Evolutionary conservation across 2,113 vertebrate genomes (phyloP).

Genomic region (Tonatia bakeri): DNA sequence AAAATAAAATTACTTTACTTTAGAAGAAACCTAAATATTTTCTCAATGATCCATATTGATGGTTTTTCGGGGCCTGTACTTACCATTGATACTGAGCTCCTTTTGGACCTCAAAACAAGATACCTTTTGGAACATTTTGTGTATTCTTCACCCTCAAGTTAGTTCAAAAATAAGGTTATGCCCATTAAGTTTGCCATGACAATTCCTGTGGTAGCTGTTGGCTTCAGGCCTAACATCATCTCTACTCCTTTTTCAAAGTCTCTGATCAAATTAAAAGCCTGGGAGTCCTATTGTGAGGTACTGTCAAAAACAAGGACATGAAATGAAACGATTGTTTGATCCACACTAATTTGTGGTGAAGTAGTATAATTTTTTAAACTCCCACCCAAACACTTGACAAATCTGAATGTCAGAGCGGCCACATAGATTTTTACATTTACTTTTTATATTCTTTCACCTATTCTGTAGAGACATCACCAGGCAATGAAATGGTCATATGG

Average conservation of each 20-base stretch:
- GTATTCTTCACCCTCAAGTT: background rate
- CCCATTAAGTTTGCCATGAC: background rate
- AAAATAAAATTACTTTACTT: slow-evolving; percentile 5
- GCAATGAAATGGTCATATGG: background rate
- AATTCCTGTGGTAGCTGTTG: background rate
- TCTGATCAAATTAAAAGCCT: background rate
- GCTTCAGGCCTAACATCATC: background rate
- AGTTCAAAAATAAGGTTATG: background rate
- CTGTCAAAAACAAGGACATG: background rate
- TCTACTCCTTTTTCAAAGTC: background rate
- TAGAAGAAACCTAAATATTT: background rate
- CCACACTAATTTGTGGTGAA: background rate
- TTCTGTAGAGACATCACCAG: background rate
- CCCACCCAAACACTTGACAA: background rate
- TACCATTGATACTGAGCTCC: background rate
- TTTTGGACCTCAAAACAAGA: background rate
- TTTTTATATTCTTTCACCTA: background rate
- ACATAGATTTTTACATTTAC: background rate
- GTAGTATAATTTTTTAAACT: background rate
- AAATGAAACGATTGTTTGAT: background rate
- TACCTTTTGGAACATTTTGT: background rate
- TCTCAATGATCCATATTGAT: background rate
- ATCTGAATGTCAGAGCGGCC: background rate
- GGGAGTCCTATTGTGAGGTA: background rate
- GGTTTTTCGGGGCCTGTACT: background rate